A percentile compares a stretch with the other conserved stretches of the same genome.
phyloP scores from a whole-genome alignment of 35 echinoderm and acorn worm genomes.

The Hemicentrotus pulcherrimus region DNA sequence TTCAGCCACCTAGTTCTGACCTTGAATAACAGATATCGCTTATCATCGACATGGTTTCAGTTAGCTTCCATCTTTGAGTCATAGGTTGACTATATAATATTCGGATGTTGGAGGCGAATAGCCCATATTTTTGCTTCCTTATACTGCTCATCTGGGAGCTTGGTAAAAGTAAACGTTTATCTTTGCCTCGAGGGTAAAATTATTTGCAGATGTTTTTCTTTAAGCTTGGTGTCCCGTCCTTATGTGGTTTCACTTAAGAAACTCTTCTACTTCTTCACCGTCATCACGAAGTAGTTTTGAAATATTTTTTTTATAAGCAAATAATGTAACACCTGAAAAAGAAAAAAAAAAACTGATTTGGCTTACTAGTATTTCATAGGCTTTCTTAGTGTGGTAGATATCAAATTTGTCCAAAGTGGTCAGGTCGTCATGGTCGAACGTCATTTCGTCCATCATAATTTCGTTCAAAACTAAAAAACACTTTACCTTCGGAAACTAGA shows the following conservation, averaged over 20 bases:
- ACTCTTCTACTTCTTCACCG: background rate
- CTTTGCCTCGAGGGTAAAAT: background rate
- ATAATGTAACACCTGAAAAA: too few relatives aligned
- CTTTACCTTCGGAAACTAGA: too few relatives aligned
- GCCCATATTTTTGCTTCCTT: background rate
- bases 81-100: background rate
- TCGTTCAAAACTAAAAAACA: too few relatives aligned
- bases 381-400: too few relatives aligned
- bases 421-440: too few relatives aligned
- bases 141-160: background rate
- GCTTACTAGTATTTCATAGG: too few relatives aligned
- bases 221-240: background rate
- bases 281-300: background rate
- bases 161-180: background rate
- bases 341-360: too few relatives aligned
- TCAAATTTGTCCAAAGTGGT: too few relatives aligned
- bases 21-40: background rate
- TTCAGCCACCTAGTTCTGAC: background rate
- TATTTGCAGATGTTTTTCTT: background rate
- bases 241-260: background rate
- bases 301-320: too few relatives aligned
- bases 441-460: too few relatives aligned
- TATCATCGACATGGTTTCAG: background rate
- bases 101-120: background rate
- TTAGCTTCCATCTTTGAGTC: background rate